phyloP scores from a whole-genome alignment of 2,113 vertebrate genomes.

The Suncus etruscus region DNA sequence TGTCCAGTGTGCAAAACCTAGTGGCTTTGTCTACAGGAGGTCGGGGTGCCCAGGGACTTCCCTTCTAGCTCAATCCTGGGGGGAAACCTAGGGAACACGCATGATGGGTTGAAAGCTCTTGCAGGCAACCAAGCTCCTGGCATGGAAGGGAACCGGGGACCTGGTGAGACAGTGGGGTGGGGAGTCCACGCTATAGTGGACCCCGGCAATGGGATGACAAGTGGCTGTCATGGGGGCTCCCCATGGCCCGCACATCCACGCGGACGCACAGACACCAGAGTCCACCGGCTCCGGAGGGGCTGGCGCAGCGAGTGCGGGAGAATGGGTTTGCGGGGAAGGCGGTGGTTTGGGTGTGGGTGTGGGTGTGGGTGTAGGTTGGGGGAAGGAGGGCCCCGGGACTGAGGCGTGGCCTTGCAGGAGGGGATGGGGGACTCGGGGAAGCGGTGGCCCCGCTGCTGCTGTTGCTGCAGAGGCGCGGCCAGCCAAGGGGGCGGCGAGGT shows the following conservation, averaged over 20 bases:
- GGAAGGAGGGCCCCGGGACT: not conserved
- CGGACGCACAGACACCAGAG: not conserved
- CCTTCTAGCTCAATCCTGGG: not conserved
- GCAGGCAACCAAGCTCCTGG: not conserved
- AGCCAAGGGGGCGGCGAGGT: not conserved
- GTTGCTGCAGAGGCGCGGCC: not conserved
- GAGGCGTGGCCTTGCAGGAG: constrained; percentile 53
- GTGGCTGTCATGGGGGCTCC: not conserved
- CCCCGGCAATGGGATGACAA: not conserved
- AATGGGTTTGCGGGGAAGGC: not conserved
- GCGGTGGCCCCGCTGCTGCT: not conserved
- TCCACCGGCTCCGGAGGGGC: no score
- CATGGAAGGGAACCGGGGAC: not conserved
- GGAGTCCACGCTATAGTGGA: constrained; percentile 16
- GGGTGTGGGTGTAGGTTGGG: no score
- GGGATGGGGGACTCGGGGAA: not conserved
- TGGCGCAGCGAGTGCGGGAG: not conserved
- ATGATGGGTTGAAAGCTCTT: not conserved
- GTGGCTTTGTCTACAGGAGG: constrained; percentile 60
- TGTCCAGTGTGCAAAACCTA: not conserved
- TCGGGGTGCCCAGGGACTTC: not conserved
- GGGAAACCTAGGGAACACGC: no score
- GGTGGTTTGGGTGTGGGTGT: not conserved
- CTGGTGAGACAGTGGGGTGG: not conserved
- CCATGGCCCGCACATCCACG: not conserved